Conservation (phyloP, 2,113 vertebrate species). For the Paratilapia polleni region DNA sequence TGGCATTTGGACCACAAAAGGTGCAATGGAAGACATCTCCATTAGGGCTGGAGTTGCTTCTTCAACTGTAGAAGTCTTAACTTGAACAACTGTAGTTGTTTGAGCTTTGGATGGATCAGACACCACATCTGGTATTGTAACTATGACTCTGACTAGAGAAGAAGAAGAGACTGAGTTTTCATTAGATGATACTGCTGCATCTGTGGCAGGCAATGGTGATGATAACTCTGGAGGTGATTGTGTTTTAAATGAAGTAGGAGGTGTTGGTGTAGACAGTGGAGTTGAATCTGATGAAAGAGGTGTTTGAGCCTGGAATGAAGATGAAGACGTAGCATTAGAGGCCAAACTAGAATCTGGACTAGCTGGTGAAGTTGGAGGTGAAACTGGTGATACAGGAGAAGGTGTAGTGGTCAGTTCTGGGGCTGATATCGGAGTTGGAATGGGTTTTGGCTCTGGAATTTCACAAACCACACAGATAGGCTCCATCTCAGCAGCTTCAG, state of each 20-base stretch:
- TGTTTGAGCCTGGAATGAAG: conserved; percentile 69
- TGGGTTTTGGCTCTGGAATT: conserved; percentile 83
- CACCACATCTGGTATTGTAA: conserved; percentile 71
- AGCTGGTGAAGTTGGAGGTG: conserved; percentile 71
- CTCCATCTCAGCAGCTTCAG: conserved; percentile 83
- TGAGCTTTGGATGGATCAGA: conserved; percentile 60
- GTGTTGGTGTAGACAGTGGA: conserved; percentile 72
- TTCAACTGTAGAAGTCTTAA: conserved; percentile 14
- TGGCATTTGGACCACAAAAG: conserved; percentile 70
- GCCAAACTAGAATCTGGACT: conserved; percentile 73
- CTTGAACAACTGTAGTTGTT: conserved; percentile 10
- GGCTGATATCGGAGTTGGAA: conserved; percentile 78
- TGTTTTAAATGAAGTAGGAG: conserved; percentile 54
- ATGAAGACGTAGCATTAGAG: conserved; percentile 73
- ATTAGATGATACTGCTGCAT: not conserved
- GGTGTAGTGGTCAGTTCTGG: conserved; percentile 74
- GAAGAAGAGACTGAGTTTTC: not conserved
- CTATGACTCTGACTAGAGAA: conserved; percentile 42
- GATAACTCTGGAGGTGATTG: conserved; percentile 40
- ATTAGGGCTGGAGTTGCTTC: not conserved
- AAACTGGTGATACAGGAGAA: conserved; percentile 70
- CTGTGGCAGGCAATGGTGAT: not conserved
- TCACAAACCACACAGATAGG: conserved; percentile 87
- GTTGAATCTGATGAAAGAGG: conserved; percentile 73
- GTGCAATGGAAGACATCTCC: conserved; percentile 10